Conservation (phyloP, 53 echinoderm and acorn worm species). For the Stichopus horrens region DNA sequence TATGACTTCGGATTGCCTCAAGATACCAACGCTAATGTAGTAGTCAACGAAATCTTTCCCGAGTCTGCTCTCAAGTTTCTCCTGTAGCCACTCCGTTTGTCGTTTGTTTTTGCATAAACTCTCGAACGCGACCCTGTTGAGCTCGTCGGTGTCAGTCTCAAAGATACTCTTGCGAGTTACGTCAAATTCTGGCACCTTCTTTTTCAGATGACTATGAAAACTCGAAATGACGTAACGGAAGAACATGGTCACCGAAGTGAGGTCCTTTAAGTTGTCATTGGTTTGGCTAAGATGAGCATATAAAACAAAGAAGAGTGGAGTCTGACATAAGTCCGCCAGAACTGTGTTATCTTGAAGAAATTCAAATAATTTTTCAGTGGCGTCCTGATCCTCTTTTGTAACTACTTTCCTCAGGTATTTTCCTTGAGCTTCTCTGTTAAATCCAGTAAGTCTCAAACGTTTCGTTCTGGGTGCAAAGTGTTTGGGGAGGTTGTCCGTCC, state of each 20-base stretch:
- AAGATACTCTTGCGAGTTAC: background rate
- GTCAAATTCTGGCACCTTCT: background rate
- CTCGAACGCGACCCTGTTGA: background rate
- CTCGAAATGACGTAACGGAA: constrained; percentile 18
- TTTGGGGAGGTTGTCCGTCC: background rate
- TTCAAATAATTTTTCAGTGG: background rate
- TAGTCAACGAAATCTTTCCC: background rate
- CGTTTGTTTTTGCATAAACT: background rate
- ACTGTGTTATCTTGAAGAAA: background rate
- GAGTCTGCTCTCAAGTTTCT: background rate
- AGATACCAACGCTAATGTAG: background rate
- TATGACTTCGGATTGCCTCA: background rate
- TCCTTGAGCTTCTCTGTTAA: background rate
- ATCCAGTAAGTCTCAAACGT: background rate
- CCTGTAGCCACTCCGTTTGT: background rate
- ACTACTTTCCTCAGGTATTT: constrained; percentile 3
- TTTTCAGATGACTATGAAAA: background rate
- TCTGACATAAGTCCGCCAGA: constrained; percentile 4
- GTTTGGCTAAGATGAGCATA: constrained; percentile 4
- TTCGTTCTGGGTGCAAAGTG: background rate
- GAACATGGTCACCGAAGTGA: background rate
- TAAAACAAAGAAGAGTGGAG: constrained; percentile 3
- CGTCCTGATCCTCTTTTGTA: background rate
- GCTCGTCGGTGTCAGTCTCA: background rate
- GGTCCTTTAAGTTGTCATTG: background rate